Evolutionary conservation across 2,888 invertebrate genomes (phyloP).

Genomic region (Orchestes rusci): DNA sequence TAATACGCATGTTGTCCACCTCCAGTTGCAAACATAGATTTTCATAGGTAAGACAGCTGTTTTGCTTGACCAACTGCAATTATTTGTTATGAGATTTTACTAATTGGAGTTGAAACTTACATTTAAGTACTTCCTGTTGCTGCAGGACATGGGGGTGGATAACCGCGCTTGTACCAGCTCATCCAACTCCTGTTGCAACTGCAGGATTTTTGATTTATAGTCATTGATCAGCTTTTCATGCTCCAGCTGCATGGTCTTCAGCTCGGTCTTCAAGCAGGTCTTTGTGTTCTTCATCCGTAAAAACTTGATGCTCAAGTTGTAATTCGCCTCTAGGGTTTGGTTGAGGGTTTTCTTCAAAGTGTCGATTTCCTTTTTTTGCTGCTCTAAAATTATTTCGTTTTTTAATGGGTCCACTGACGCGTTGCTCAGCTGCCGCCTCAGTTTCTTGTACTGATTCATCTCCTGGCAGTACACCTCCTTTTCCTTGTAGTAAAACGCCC

Average conservation of each 20-base stretch:
- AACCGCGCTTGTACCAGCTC: constrained; percentile 37
- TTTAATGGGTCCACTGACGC: constrained; percentile 20
- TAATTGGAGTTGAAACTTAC: too few relatives aligned
- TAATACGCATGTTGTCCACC: constrained; percentile 35
- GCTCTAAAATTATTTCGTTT: constrained; percentile 29
- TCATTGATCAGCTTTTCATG: constrained; percentile 36
- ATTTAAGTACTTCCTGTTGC: constrained; percentile 42
- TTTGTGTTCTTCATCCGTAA: constrained; percentile 43
- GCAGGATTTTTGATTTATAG: constrained; percentile 36
- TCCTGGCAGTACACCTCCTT: constrained; percentile 50
- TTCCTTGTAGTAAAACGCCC: constrained; percentile 49
- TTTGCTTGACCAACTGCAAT: constrained; percentile 40
- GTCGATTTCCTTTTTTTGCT: constrained; percentile 38
- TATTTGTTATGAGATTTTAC: constrained; percentile 2
- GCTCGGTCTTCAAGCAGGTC: constrained; percentile 35
- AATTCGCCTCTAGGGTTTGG: constrained; percentile 42
- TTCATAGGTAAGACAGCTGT: constrained; percentile 42
- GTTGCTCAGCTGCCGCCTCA: constrained; percentile 34
- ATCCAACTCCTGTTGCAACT: constrained; percentile 35
- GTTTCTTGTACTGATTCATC: constrained; percentile 42
- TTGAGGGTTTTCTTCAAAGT: constrained; percentile 40
- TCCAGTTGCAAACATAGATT: constrained; percentile 41
- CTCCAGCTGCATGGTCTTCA: constrained; percentile 35
- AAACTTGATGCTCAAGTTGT: constrained; percentile 44
- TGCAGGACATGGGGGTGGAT: constrained; percentile 36